Evolutionary conservation across 1,140 invertebrate genomes (phyloP), one percentile per base, ranked within the genome.

Genomic region (Sinonovacula constricta): DNA sequence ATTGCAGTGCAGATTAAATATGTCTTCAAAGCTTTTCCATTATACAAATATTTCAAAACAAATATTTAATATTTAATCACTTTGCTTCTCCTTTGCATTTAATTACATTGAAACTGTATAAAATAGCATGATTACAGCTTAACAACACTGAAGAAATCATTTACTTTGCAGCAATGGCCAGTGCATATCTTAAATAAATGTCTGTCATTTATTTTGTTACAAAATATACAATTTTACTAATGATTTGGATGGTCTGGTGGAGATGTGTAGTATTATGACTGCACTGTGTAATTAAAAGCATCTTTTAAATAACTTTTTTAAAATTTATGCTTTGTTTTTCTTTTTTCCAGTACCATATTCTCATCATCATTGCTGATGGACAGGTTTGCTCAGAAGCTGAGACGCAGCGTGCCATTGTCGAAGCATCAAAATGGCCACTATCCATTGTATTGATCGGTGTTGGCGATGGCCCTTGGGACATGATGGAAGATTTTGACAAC

Each of bases 381-480:
- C 92, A 92, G 83, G 91, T 93, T 31, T 89, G 91, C 0, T 89
- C 91, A 66, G 91, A 92, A 75, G 68, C 81, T 59, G 88, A 87
- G 15, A 92, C 90, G 26, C 82, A 77, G 4, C 82, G 90, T 51
- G 91, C 92, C 4, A 92, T 93, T 33, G 92, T 93, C 12, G 87
- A 91, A 54, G 93, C 93, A 4, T 92, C 92, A 18, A 84, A 90
- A 34, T 89, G 88, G 53, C 92, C 93, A 1, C 83, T 93, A 28
- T 92, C 91, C 26, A 92, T 93, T 53, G 92, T 93, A 62, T 89
- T 92, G 18, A 91, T 93, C 7, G 93, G 93, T 0, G 92, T 88
- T n/a, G 93, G 93, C 10, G 92, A 93, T 80, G 92, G 92, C n/a
- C 92, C 92, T 0, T 93, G 92, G 92, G 88, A 91, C 31, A 91